Evolutionary conservation across 2,888 invertebrate genomes (phyloP).

Genomic region (Cephus pulcher): DNA sequence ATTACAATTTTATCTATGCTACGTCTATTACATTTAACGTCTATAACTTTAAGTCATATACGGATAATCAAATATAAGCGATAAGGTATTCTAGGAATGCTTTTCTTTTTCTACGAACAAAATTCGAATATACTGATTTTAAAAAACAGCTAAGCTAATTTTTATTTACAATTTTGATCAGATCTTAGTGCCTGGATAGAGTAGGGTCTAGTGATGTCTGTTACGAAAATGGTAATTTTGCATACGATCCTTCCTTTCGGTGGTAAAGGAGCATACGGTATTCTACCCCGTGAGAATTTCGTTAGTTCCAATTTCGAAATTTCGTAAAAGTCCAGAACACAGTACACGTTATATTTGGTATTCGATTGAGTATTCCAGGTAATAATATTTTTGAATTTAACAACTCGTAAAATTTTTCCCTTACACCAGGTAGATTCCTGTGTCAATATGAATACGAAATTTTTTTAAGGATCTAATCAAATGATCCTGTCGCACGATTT

Average conservation of each 20-base stretch:
- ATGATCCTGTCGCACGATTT: not conserved
- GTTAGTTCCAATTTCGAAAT: not conserved
- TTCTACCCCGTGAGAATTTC: slow-evolving; percentile 9
- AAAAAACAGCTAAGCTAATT: not conserved
- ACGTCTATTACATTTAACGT: not conserved
- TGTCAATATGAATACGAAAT: not conserved
- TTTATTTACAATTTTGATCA: slow-evolving; percentile 38
- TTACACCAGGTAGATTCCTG: not conserved
- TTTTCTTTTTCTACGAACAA: not conserved
- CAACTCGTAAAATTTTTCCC: not conserved
- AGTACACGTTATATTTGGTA: not conserved
- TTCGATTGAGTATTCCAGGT: not conserved
- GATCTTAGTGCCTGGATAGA: slow-evolving; percentile 63
- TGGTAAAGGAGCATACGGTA: not conserved
- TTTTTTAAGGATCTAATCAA: not conserved
- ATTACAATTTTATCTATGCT: not conserved
- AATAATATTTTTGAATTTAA: not conserved
- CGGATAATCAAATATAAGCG: not conserved
- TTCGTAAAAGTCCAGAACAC: not conserved
- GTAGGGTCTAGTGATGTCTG: slow-evolving; percentile 51
- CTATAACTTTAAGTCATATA: not conserved
- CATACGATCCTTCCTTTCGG: not conserved
- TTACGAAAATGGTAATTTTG: not conserved
- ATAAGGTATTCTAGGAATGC: not conserved
- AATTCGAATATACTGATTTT: not conserved